Evolutionary conservation across 1,140 invertebrate species (phyloP), one percentile per base, ranked within the genome.

Genomic region (Zaprionus taronus): DNA sequence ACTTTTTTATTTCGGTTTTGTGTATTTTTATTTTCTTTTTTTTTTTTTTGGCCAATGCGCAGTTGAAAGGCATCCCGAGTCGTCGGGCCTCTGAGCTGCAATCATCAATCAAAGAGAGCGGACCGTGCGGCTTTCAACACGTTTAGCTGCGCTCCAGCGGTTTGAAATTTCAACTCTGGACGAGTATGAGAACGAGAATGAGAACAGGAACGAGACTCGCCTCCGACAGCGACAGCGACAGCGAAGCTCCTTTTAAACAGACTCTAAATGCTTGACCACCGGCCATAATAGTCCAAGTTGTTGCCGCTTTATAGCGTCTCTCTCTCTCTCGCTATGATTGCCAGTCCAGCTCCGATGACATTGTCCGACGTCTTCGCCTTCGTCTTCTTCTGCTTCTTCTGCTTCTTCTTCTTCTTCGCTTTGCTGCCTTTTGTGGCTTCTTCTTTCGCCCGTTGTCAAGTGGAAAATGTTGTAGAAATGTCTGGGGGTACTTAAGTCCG

Each of bases 401-500:
- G 58, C 51, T 51, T 62, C 17, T 57, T 12, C 15, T 24, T 47
- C 41, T 26, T 31, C n/a, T 73, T 56, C 47, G 55, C 55, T 44
- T 68, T 55, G 31, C 26, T 75, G 78, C 57, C 85, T 90, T 90
- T 90, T 90, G 85, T 89, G 85, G 85, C 85, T 90, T 90, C 85
- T 71, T 86, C 83, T 73, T 75, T 68, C 44, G 51, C n/a, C 41
- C 44, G 72, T 82, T 85, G 85, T 90, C 85, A 90, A 90, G 85
- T 90, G 85, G 81, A 90, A 90, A 90, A 90, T 90, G 66, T 70
- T 85, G 86, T 74, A 90, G 80, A 81, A 79, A 84, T 82, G 72
- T 70, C 74, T 80, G 76, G 31, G 31, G 31, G 79, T 82, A 72
- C 83, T 81, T 87, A 87, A 83, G 79, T 68, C 81, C 72, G 56